Evolutionary conservation across 1,140 invertebrate species (phyloP), one percentile per base, ranked within the genome.

Genomic region (Helicoverpa armigera): DNA sequence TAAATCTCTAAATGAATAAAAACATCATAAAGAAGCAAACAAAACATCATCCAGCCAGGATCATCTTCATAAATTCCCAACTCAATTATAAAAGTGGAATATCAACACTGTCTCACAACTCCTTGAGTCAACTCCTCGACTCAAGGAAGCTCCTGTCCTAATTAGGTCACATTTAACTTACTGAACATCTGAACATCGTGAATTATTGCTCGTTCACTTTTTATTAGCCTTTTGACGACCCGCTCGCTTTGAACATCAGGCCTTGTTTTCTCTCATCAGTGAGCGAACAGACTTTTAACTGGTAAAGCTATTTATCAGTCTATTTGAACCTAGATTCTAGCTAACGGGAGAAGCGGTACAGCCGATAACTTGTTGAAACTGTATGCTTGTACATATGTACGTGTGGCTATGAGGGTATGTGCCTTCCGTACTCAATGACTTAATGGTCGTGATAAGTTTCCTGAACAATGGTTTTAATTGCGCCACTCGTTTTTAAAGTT

Each of bases 141-240:
- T 43, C 35, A 43, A 76, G 75, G 75, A 77, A 77, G 75, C 29
- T 10, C 35, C 35, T 43, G 35, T 53, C 75, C 75, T 77, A 77
- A 77, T 77, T 77, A 67, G 75, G 61, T 77, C 61, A 67, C 50
- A n/a, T 77, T 76, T 77, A 67, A 48, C 75, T 65, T 77, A 14
- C 23, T 16, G 54, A 23, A 76, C 74, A 56, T 16, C 23, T 16
- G 54, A 23, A 76, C 74, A 56, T 16, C 75, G 29, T 77, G 61
- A 65, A 67, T 54, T 77, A 77, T 77, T 43, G 75, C 50, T 54
- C 61, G 75, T 43, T 67, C 50, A 43, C 60, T 77, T 77, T 77
- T 77, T 77, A 77, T 77, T 77, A 77, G 12, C 10, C 50, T 16
- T 77, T 77, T 67, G 61, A 77, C 31, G 75, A 50, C 54, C 23